Conservation (phyloP, 2,797 vertebrate species). For the Amblyraja radiata region DNA sequence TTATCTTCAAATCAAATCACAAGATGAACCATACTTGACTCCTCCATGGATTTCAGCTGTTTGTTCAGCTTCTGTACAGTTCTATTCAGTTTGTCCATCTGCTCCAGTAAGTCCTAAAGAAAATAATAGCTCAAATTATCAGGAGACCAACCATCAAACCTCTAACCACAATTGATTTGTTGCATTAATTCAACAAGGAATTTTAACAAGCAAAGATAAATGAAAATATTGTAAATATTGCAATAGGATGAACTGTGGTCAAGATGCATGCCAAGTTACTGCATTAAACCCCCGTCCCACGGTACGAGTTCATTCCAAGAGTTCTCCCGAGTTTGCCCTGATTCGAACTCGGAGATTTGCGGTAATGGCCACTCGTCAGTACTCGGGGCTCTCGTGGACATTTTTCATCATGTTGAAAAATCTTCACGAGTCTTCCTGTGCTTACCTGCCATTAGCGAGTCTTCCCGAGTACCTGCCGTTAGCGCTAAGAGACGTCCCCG, state of each 20-base stretch:
- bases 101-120: conserved; percentile 55
- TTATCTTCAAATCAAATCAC: background rate
- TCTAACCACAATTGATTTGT: background rate
- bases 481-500: too few relatives aligned
- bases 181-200: background rate
- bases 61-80: conserved; percentile 57
- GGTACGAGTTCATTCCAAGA: too few relatives aligned
- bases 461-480: too few relatives aligned
- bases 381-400: too few relatives aligned
- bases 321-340: too few relatives aligned
- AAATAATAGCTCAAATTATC: conserved; percentile 40
- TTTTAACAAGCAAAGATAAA: background rate
- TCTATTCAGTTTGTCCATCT: conserved; percentile 58
- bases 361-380: too few relatives aligned
- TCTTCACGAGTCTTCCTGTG: too few relatives aligned
- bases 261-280: background rate
- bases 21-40: background rate
- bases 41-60: conserved; percentile 48
- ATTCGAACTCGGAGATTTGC: too few relatives aligned
- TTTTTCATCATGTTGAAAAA: too few relatives aligned
- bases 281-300: background rate
- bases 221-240: background rate
- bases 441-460: too few relatives aligned
- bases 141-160: too few relatives aligned
- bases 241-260: background rate